A percentile compares a stretch with the other conserved stretches of the same genome.
Evolutionary conservation across 2,797 vertebrate genomes (phyloP).

Genomic region (Melanotaenia maccullochi): DNA sequence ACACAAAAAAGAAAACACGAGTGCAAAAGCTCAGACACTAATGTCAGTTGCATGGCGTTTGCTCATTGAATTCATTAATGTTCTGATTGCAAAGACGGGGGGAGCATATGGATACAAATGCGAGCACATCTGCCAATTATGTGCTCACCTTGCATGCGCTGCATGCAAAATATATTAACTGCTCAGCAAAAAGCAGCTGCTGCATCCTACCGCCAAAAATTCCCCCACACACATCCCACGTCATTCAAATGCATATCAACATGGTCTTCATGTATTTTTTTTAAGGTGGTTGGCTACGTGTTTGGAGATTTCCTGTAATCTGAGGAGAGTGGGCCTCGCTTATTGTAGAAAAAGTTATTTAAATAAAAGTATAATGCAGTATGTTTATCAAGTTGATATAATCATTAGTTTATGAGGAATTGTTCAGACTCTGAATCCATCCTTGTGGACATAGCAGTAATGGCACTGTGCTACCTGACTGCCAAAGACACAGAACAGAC

Average conservation of each 20-base stretch:
- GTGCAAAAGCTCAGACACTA: constrained; percentile 13
- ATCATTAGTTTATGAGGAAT: constrained; percentile 51
- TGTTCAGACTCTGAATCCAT: constrained; percentile 41
- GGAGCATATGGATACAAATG: constrained; percentile 47
- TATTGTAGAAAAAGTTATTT: constrained; percentile 36
- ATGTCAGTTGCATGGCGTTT: constrained; percentile 32
- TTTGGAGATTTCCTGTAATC: neutral
- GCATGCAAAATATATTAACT: constrained; percentile 61
- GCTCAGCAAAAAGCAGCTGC: constrained; percentile 54
- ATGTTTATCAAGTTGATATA: constrained; percentile 33
- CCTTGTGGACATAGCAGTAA: constrained; percentile 25
- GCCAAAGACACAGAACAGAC: constrained; percentile 63
- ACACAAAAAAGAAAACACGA: neutral
- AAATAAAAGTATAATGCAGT: constrained; percentile 26
- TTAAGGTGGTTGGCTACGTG: neutral
- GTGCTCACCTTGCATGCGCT: constrained; percentile 47
- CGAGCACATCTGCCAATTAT: constrained; percentile 54
- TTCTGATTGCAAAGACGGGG: constrained; percentile 15
- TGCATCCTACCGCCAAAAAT: constrained; percentile 35
- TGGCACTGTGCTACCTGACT: constrained; percentile 45
- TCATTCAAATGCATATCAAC: constrained; percentile 28
- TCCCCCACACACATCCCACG: constrained; percentile 16
- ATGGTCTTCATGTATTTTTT: neutral
- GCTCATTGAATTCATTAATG: constrained; percentile 45
- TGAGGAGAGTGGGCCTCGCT: constrained; percentile 7